Conservation (phyloP, 1,140 invertebrate species). For the Drosophila navojoa region DNA sequence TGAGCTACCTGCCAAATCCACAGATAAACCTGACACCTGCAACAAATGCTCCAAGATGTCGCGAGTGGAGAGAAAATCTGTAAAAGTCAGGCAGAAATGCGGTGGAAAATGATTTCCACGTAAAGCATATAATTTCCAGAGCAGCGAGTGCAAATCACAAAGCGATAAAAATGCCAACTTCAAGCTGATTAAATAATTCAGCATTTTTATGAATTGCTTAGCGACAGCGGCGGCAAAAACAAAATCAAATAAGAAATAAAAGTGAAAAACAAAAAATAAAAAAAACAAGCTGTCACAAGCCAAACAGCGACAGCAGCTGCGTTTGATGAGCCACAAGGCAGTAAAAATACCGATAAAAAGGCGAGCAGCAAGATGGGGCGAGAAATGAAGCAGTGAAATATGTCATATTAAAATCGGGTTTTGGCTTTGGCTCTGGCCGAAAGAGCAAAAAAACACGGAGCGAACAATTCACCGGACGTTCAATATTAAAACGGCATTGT, state of each 20-base stretch:
- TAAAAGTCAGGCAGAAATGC: conserved; percentile 14
- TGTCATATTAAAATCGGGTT: conserved; percentile 23
- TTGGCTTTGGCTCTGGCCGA: background rate
- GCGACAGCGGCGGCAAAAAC: background rate
- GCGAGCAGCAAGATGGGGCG: background rate
- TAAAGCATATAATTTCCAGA: conserved; percentile 10
- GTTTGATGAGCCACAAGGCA: conserved; percentile 58
- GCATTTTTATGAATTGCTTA: conserved; percentile 57
- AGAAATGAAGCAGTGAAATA: conserved; percentile 41
- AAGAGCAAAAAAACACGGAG: background rate
- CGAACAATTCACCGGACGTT: conserved; percentile 43
- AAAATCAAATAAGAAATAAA: conserved; percentile 4
- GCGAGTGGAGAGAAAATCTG: background rate
- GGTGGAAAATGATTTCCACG: conserved; percentile 18
- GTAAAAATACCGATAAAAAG: conserved; percentile 39
- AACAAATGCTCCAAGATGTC: background rate
- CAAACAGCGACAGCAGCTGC: conserved; percentile 58
- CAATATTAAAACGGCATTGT: conserved; percentile 55
- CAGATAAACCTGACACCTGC: conserved; percentile 8
- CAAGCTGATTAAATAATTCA: conserved; percentile 71
- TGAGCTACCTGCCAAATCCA: background rate
- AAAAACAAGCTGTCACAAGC: conserved; percentile 30
- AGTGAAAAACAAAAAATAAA: conserved; percentile 15
- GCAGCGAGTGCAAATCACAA: conserved; percentile 16
- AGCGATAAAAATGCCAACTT: conserved; percentile 14